Base-by-base conservation (phyloP, 2,888 invertebrate genomes). In the Perdita meconis region DNA sequence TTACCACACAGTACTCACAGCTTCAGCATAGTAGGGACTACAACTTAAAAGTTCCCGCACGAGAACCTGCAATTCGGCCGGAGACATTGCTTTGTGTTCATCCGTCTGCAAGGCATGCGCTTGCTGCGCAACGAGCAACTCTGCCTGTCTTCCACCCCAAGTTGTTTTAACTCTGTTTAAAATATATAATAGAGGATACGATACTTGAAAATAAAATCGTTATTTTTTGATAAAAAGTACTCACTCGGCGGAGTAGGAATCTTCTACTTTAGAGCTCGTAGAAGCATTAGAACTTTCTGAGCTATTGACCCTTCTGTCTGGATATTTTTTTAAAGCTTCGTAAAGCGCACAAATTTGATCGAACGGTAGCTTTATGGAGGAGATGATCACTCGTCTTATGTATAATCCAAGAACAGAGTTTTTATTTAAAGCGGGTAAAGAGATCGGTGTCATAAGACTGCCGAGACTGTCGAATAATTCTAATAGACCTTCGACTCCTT, bases 101-200 rank as follows among this genome's bases (percentile, higher is more conserved):
- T 97, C 96, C 53, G 95, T 96, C 90, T 96, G 96, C 65, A 98
- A 91, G 64, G 97, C 93, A 81, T 96, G 95, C 10, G 97, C 97
- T 93, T 98, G 98, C 87, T 97, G 96, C 0, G 97, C 96, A 68
- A 98, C 96, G 89, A 98, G 97, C 59, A 97, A 93, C 92, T 98
- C 98, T 0, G 98, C 97, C 93, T 98, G 98, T 86, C 96, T 95
- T 78, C 96, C 95, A 0, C 97, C 97, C 97, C 97, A 97, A 72
- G 95, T 95, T 82, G 95, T 94, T 85, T 95, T 93, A 84, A 89
- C 92, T 82, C 93, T 93, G 78, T 78, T 91, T 90, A 70, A 44
- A 53, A 50, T 30, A 38, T 19, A 42, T 42, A 76, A 57, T 40
- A 40, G 2, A 40, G 19, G 47, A 38, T 13, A 19, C 8, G 24